Evolutionary conservation across 92 coral and sea anemone species (phyloP).

Genomic region (Heliopora coerulea): DNA sequence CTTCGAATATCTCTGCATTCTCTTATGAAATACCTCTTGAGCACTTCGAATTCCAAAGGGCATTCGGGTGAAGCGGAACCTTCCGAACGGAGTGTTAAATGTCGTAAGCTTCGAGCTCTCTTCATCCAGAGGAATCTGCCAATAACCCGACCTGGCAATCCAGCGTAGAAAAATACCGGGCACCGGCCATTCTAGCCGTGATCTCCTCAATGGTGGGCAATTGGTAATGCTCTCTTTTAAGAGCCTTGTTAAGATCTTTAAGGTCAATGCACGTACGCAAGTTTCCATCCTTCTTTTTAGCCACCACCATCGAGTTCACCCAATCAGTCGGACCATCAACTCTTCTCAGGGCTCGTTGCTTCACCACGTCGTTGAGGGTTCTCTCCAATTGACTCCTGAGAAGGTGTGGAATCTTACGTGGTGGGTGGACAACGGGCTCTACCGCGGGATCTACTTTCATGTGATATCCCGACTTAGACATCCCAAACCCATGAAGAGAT

Average conservation of each 20-base stretch:
- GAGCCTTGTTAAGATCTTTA: constrained; percentile 57
- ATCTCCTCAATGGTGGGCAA: constrained; percentile 30
- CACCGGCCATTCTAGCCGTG: constrained; percentile 31
- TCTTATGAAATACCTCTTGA: constrained; percentile 61
- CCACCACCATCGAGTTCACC: constrained; percentile 57
- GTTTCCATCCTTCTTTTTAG: constrained; percentile 52
- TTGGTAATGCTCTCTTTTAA: constrained; percentile 32
- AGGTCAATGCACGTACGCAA: constrained; percentile 65
- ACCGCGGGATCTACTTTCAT: constrained; percentile 40
- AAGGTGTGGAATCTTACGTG: constrained; percentile 42
- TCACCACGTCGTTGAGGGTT: constrained; percentile 49
- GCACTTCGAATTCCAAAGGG: constrained; percentile 56
- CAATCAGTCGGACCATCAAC: constrained; percentile 51
- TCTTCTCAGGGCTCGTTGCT: constrained; percentile 34
- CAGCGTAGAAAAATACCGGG: constrained; percentile 14
- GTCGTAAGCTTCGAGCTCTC: constrained; percentile 57
- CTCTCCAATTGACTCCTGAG: constrained; percentile 16
- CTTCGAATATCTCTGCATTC: constrained; percentile 46
- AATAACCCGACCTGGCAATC: constrained; percentile 19
- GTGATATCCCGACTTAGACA: constrained; percentile 40
- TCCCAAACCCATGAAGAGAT: constrained; percentile 50
- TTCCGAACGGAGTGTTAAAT: constrained; percentile 62
- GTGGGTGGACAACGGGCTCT: constrained; percentile 48
- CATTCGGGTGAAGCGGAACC: constrained; percentile 48
- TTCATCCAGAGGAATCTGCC: constrained; percentile 30